Evolutionary conservation across 2,888 invertebrate species (phyloP).

Genomic region (Drosophila bunnanda): DNA sequence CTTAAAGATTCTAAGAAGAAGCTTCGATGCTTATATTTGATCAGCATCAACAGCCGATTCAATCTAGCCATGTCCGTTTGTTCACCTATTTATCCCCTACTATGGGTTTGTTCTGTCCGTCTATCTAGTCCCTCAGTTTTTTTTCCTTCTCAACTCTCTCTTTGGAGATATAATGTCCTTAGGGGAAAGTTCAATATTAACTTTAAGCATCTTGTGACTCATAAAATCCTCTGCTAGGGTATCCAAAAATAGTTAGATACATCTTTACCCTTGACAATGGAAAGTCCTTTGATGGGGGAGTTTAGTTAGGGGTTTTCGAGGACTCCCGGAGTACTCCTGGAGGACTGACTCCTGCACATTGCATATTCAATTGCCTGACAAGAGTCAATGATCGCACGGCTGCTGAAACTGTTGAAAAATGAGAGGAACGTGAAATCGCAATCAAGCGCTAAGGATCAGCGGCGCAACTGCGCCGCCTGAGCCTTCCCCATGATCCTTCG

Average conservation of each 20-base stretch:
- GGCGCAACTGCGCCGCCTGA: background rate
- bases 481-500: background rate
- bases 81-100: too few relatives aligned
- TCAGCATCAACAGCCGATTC: too few relatives aligned
- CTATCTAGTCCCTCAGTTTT: too few relatives aligned
- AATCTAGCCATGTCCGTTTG: too few relatives aligned
- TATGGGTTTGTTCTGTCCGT: too few relatives aligned
- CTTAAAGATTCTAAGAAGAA: too few relatives aligned
- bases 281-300: background rate
- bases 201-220: background rate
- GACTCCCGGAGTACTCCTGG: background rate
- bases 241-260: background rate
- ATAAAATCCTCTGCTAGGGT: background rate
- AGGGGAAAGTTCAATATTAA: too few relatives aligned
- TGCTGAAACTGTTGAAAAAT: constrained; percentile 49
- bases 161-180: too few relatives aligned
- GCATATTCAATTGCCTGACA: constrained; percentile 63
- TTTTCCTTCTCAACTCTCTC: too few relatives aligned
- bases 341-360: constrained; percentile 4
- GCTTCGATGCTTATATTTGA: too few relatives aligned
- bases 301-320: background rate
- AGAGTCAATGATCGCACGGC: constrained; percentile 78
- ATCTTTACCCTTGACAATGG: background rate
- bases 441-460: constrained; percentile 72
- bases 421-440: constrained; percentile 68